Evolutionary conservation across 2,888 invertebrate species (phyloP), one percentile per base, ranked within the genome.

Genomic region (Erebia palarica): DNA sequence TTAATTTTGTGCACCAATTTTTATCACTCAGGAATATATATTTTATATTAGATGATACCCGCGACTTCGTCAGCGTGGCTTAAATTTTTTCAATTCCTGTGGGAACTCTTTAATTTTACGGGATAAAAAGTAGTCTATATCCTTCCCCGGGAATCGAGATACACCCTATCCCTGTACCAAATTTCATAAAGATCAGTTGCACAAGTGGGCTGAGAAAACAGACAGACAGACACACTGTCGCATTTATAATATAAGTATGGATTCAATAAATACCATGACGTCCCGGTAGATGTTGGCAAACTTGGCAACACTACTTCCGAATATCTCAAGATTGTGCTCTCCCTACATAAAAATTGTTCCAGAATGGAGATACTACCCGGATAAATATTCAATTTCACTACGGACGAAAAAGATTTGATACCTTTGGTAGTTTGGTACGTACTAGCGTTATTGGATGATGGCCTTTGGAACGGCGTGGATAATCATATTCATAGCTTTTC

Each of bases 381-480:
- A 93, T 93, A 93, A 92, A 92, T 93, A 92, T 92, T 92, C 92
- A 92, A 93, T 93, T 93, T 92, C 91, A 90, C 88, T 91, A 88
- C 89, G 91, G 92, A 91, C 92, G 92, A 91, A 89, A 90, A 90
- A 92, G 92, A 93, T 93, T 93, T 92, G 91, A 92, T 92, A 92
- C 92, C 91, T 91, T 87, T 87, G 88, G 87, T 55, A 55, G 47
- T 47, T 47, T 47, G n/a, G 16, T 91, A 90, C 88, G 85, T 88
- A 88, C 86, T 86, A 86, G 87, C 88, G 90, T 92, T 92, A 92
- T 92, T 91, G 91, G 91, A 91, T 91, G 90, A 91, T 90, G 85
- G 90, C 89, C 88, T 89, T 91, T 88, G 88, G 91, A 92, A 91
- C 89, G 87, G 88, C 86, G 85, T 89, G 89, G 91, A 92, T 92